Conservation (phyloP, 2,797 vertebrate genomes). For the Acrossocheilus wenchowensis region DNA sequence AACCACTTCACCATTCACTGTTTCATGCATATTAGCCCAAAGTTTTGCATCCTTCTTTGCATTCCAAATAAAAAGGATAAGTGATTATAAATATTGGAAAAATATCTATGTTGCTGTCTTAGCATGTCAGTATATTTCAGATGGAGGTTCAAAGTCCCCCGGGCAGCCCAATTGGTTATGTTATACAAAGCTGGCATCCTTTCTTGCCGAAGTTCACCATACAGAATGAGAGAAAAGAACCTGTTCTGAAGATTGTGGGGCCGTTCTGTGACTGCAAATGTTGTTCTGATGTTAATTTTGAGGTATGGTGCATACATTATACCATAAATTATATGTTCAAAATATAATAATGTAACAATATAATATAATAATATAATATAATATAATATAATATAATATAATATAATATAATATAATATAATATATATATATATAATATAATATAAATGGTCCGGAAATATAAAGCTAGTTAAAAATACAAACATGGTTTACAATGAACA, state of each 20-base stretch:
- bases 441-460: not conserved
- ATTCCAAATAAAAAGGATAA: not conserved
- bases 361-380: not conserved
- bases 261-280: constrained; percentile 79
- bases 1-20: not conserved
- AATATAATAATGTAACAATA: not conserved
- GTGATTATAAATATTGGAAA: not conserved
- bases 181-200: constrained; percentile 81
- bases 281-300: constrained; percentile 80
- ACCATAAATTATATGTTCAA: not conserved
- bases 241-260: constrained; percentile 76
- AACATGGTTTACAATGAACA: no score
- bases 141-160: constrained; percentile 84
- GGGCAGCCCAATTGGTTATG: constrained; percentile 78
- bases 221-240: constrained; percentile 73
- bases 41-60: not conserved
- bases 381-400: no score
- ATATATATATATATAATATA: not conserved
- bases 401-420: no score
- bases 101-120: not conserved
- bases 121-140: constrained; percentile 62
- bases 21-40: not conserved
- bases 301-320: constrained; percentile 71
- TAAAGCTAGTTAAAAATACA: not conserved
- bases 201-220: constrained; percentile 81